Evolutionary conservation across 30 jellyfish, hydroid and myxozoan genomes (phyloP), one percentile per base, ranked within the genome.

Genomic region (Clytia hemisphaerica): DNA sequence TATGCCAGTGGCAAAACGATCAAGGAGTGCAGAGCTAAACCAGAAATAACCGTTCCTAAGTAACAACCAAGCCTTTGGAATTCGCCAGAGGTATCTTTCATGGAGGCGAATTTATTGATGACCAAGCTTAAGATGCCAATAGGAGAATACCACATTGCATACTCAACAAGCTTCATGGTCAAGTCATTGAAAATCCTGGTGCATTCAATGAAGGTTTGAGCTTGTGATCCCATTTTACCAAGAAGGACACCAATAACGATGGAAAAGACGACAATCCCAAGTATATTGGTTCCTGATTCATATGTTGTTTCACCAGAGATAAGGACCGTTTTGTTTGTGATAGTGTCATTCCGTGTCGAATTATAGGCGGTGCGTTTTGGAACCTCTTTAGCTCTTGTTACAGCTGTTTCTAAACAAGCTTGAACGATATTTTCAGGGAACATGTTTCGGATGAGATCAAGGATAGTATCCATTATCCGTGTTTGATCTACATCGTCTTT

Each of bases 111-210:
- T n/a, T n/a, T n/a, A n/a, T n/a, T n/a, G n/a, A n/a, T n/a, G n/a
- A n/a, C n/a, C n/a, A n/a, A n/a, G n/a, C n/a, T n/a, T n/a, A n/a
- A n/a, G n/a, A n/a, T n/a, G n/a, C n/a, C n/a, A n/a, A n/a, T n/a
- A n/a, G n/a, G n/a, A n/a, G n/a, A n/a, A n/a, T 50, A 77, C 93
- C 93, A 78, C 93, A 78, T 78, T 37, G 69, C 93, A 61, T 67
- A 67, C 33, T 70, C 83, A 16, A 78, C 83, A 48, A 78, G 75
- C 38, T 68, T 78, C 38, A 79, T 46, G 27, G 69, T 46, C 44
- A 78, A 69, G 35, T 58, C 71, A n/a, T 78, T 78, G 61, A 78
- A 5, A 2, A 79, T 37, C 60, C 69, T 73, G 3, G 69, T 79
- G 26, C 68, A 46, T 9, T 31, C 61, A 24, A 78, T 24, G 30